A percentile compares a stretch with the other conserved stretches of the same genome.
Evolutionary conservation across 2,797 vertebrate genomes (phyloP).

Genomic region (Rachycentron canadum): DNA sequence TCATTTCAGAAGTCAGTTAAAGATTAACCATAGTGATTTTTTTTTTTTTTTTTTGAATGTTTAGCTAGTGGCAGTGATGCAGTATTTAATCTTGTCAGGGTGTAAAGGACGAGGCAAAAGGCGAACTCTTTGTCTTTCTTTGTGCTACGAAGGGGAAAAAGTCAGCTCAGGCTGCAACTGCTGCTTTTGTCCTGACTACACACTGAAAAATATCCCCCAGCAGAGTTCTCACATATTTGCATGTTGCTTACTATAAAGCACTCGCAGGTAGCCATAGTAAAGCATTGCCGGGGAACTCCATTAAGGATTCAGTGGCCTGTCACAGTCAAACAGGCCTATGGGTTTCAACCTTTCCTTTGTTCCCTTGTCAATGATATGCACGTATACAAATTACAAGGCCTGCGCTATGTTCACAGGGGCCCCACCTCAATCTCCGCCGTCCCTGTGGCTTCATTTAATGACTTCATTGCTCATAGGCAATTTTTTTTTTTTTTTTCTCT

Average conservation of each 20-base stretch:
- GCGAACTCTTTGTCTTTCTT: constrained; percentile 11
- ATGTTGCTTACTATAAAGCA: constrained; percentile 67
- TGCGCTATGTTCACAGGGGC: constrained; percentile 46
- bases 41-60: no score
- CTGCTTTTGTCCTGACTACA: not conserved
- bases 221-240: constrained; percentile 63
- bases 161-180: not conserved
- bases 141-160: constrained; percentile 3
- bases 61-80: not conserved
- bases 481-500: constrained; percentile 28
- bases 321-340: constrained; percentile 66
- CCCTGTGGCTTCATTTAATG: constrained; percentile 65
- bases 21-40: not conserved
- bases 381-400: constrained; percentile 72
- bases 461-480: constrained; percentile 72
- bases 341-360: constrained; percentile 71
- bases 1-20: not conserved
- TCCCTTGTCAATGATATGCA: constrained; percentile 75
- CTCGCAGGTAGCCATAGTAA: constrained; percentile 40
- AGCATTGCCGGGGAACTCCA: constrained; percentile 55
- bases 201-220: constrained; percentile 47
- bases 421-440: constrained; percentile 57
- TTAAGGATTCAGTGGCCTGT: constrained; percentile 68
- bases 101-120: not conserved
- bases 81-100: constrained; percentile 13